phyloP scores from a whole-genome alignment of 2,888 invertebrate species.

The Megastigmus dorsalis region DNA sequence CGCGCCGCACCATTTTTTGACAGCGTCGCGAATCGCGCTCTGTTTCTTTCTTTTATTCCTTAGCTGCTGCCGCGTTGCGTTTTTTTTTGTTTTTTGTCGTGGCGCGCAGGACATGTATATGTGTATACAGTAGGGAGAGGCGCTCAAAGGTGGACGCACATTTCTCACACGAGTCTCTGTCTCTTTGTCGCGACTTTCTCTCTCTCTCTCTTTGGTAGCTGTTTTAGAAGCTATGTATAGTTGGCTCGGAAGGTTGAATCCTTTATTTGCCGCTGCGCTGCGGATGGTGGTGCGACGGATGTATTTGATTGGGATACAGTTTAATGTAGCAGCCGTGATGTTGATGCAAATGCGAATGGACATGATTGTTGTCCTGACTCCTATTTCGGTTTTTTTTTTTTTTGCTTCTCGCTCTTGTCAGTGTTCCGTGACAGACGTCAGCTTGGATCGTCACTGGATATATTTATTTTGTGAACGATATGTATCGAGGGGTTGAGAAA shows the following conservation, averaged over 20 bases:
- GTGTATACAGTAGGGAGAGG: too few relatives aligned
- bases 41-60: not conserved
- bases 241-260: not conserved
- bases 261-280: not conserved
- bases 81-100: not conserved
- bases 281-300: too few relatives aligned
- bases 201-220: too few relatives aligned
- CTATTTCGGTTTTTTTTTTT: not conserved
- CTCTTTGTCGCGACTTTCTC: conserved; percentile 2
- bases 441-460: not conserved
- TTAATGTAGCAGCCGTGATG: conserved; percentile 24
- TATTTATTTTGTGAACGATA: conserved; percentile 19
- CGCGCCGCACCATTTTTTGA: not conserved
- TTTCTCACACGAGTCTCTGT: conserved; percentile 27
- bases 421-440: conserved; percentile 6
- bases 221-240: too few relatives aligned
- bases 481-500: not conserved
- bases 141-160: conserved; percentile 21
- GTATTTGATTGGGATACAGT: conserved; percentile 36
- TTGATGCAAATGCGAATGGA: conserved; percentile 33
- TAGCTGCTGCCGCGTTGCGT: too few relatives aligned
- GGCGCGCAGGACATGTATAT: too few relatives aligned
- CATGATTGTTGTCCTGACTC: conserved; percentile 16
- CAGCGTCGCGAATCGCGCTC: conserved; percentile 31
- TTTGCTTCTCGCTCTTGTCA: not conserved